These are phyloP conservation scores for Esox masquinongy DNA, from an alignment of 2,797 vertebrate species.

Conservation along the genomic window DNA sequence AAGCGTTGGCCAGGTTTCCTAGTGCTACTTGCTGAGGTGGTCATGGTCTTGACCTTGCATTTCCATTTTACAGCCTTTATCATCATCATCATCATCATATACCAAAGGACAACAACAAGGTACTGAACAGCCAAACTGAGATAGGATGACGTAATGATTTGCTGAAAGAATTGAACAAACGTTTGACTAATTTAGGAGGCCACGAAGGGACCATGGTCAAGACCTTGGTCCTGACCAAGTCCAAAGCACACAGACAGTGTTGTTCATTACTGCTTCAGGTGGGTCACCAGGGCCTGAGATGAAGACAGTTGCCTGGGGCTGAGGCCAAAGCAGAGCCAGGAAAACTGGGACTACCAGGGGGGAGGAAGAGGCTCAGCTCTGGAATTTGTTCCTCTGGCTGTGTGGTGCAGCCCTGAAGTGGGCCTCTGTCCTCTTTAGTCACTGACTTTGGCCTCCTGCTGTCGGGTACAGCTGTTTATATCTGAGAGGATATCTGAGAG, in stretches of 20 bases:
- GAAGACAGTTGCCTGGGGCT: conserved; percentile 45
- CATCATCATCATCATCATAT: background rate
- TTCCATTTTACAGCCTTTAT: background rate
- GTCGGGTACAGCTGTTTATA: conserved; percentile 17
- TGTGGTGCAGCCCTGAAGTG: background rate
- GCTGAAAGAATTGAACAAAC: background rate
- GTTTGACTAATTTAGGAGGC: background rate
- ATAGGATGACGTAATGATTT: background rate
- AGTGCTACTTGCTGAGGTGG: background rate
- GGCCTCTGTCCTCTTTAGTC: background rate
- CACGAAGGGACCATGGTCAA: background rate
- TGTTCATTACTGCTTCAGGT: conserved; percentile 47
- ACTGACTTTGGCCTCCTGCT: conserved; percentile 9
- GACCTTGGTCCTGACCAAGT: conserved; percentile 30
- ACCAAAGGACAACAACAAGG: background rate
- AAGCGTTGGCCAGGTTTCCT: background rate
- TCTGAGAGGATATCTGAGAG: conserved; percentile 17
- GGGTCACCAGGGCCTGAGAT: conserved; percentile 53
- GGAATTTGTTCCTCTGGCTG: background rate
- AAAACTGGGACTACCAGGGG: conserved; percentile 10
- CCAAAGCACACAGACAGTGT: conserved; percentile 32
- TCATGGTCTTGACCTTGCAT: background rate
- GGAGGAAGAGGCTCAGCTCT: background rate
- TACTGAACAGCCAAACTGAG: background rate
- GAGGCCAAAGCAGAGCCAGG: conserved; percentile 38